phyloP scores from a whole-genome alignment of 2,113 vertebrate genomes.

The Passer domesticus region DNA sequence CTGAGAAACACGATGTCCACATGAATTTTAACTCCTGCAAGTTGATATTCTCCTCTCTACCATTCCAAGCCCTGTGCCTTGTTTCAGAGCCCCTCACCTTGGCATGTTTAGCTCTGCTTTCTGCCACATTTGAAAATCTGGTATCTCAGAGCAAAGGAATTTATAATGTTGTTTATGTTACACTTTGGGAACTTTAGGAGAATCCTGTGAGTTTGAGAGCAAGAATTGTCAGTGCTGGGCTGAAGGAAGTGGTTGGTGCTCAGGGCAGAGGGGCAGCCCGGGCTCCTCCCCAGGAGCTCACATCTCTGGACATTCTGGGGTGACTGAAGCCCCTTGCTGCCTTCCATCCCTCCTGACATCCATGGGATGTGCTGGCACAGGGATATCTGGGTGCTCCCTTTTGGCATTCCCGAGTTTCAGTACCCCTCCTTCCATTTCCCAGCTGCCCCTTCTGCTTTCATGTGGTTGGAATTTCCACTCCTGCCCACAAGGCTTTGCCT shows the following conservation, averaged over 20 bases:
- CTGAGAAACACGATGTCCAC: not conserved
- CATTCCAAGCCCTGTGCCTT: not conserved
- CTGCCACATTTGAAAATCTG: not conserved
- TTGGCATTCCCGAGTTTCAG: accelerated
- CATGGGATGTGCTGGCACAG: accelerated
- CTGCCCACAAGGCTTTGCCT: not conserved
- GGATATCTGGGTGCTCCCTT: not conserved
- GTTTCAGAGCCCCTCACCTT: not conserved
- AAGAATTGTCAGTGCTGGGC: not conserved
- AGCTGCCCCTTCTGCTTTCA: accelerated
- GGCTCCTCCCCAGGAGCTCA: not conserved
- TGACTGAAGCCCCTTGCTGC: not conserved
- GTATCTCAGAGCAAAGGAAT: not conserved
- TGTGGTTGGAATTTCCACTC: not conserved
- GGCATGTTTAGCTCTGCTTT: not conserved
- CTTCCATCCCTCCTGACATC: not conserved
- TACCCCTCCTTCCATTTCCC: not conserved
- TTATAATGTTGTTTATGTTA: not conserved
- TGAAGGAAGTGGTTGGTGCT: not conserved
- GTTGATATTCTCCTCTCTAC: not conserved
- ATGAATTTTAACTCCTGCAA: not conserved
- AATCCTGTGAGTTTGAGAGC: not conserved
- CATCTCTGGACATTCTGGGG: not conserved
- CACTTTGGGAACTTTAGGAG: not conserved
- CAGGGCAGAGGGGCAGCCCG: not conserved